phyloP scores from a whole-genome alignment of 2,113 vertebrate species.

The Cryptotis parvus region DNA sequence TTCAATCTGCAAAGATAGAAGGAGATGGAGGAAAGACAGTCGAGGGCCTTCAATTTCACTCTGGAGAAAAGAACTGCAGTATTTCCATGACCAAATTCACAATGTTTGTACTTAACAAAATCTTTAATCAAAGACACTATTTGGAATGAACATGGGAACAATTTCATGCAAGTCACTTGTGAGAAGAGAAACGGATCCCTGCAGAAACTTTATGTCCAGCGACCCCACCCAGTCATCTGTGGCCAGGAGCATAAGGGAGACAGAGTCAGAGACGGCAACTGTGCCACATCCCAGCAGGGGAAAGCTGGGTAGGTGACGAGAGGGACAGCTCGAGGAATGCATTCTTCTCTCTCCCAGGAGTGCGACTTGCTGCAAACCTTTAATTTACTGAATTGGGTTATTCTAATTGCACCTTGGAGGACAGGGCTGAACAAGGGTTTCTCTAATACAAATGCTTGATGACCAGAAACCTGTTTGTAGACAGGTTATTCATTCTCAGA shows the following conservation, averaged over 20 bases:
- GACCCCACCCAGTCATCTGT: not conserved
- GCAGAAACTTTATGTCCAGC: not conserved
- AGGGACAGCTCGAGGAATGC: conserved; percentile 28
- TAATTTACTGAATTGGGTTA: conserved; percentile 52
- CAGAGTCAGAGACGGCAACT: not conserved
- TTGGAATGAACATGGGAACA: conserved; percentile 25
- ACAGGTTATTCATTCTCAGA: not conserved
- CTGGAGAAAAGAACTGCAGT: not conserved
- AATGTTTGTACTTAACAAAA: not conserved
- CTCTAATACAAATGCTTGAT: not conserved
- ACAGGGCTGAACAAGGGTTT: conserved; percentile 43
- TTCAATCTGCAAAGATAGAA: not conserved
- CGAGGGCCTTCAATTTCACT: not conserved
- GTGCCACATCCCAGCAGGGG: not conserved
- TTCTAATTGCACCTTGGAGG: conserved; percentile 64
- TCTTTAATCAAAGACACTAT: not conserved
- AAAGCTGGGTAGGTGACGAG: not conserved
- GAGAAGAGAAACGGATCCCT: not conserved
- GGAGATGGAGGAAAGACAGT: not conserved
- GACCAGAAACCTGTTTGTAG: not conserved
- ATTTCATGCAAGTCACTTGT: not conserved
- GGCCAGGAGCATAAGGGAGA: not conserved
- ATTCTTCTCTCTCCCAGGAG: not conserved
- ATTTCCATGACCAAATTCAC: conserved; percentile 22
- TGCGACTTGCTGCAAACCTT: not conserved